These are phyloP conservation scores for Pegea sp. DNA, from an alignment of 23 tunicate genomes.

Conservation along the genomic window DNA sequence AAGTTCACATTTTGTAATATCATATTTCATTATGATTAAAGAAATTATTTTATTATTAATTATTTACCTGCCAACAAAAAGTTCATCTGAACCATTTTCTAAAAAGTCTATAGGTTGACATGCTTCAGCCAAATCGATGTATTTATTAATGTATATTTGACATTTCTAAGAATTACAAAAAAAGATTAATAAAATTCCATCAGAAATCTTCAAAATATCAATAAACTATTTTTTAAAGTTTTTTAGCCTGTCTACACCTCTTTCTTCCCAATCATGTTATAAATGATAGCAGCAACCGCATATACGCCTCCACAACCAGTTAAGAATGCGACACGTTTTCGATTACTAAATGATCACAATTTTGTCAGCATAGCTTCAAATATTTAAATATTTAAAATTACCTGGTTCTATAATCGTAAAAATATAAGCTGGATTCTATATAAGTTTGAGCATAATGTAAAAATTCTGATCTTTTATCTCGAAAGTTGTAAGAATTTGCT, in stretches of 20 bases:
- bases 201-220: not conserved
- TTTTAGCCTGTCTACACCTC: not conserved
- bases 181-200: not conserved
- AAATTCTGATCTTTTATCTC: no score
- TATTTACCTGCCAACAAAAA: constrained; percentile 54
- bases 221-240: not conserved
- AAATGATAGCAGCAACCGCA: constrained; percentile 27
- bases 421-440: constrained; percentile 10
- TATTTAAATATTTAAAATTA: no score
- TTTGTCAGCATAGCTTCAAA: no score
- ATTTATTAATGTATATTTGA: constrained; percentile 9
- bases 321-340: constrained; percentile 18
- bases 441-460: constrained; percentile 14
- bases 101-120: constrained; percentile 22
- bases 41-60: not conserved
- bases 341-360: constrained; percentile 6
- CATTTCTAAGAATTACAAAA: constrained; percentile 20
- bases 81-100: constrained; percentile 41
- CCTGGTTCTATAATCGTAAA: no score
- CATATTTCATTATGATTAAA: no score
- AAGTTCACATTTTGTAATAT: no score
- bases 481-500: no score
- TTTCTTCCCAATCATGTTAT: not conserved
- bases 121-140: constrained; percentile 6
- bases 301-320: constrained; percentile 27